Evolutionary conservation across 2,797 vertebrate species (phyloP).

Genomic region (Lacerta viridis): DNA sequence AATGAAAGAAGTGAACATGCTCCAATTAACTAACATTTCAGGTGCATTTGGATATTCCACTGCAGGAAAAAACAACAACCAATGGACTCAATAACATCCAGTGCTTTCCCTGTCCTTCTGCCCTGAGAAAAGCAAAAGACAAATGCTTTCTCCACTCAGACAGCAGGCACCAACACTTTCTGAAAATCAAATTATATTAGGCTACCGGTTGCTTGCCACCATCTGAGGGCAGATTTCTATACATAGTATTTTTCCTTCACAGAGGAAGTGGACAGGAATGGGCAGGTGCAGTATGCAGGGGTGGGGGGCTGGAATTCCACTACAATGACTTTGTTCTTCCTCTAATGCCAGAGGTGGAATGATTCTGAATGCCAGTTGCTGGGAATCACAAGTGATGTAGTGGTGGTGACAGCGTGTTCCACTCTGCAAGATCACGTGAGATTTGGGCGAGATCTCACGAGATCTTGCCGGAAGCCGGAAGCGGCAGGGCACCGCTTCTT

Average conservation of each 20-base stretch:
- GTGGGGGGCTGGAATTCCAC: too few relatives aligned
- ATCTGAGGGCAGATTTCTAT: neutral
- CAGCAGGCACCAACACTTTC: neutral
- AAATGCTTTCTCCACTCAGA: neutral
- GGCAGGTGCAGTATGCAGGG: too few relatives aligned
- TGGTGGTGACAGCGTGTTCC: too few relatives aligned
- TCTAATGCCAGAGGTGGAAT: too few relatives aligned
- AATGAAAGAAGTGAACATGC: neutral
- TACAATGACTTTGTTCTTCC: neutral
- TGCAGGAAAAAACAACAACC: too few relatives aligned
- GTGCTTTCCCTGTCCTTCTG: neutral
- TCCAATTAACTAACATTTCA: neutral
- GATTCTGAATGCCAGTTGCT: too few relatives aligned
- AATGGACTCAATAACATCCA: neutral
- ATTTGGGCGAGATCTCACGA: too few relatives aligned
- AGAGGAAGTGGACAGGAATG: neutral
- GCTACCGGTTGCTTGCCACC: neutral
- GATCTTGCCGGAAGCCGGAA: too few relatives aligned
- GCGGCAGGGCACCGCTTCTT: too few relatives aligned
- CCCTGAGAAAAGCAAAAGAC: neutral
- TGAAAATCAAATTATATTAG: neutral
- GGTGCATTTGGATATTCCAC: neutral
- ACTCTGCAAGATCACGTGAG: too few relatives aligned
- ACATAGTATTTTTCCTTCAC: neutral
- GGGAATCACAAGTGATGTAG: too few relatives aligned